A percentile compares a stretch with the other conserved stretches of the same genome.
Conservation (phyloP, 2,888 invertebrate genomes). For the Mythimna ferrago region DNA sequence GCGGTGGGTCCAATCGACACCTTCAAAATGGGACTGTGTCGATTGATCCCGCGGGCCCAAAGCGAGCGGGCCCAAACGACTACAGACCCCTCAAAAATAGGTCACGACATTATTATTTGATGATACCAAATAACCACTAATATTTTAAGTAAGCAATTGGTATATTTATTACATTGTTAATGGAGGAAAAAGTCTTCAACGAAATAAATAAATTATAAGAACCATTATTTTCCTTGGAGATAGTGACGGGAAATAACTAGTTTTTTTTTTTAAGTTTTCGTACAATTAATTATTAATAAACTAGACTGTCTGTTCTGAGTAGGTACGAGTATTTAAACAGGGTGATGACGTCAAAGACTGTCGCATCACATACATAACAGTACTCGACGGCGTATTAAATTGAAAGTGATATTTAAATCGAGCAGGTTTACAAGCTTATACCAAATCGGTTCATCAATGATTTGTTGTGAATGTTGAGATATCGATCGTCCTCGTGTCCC, state of each 20-base stretch:
- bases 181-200: slow-evolving; percentile 9
- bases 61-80: no score
- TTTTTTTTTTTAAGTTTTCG: neutral
- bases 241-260: neutral
- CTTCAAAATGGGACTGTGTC: no score
- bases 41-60: no score
- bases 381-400: slow-evolving; percentile 8
- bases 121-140: slow-evolving; percentile 4
- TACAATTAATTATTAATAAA: slow-evolving; percentile 5
- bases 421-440: neutral
- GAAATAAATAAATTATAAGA: slow-evolving; percentile 16
- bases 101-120: neutral
- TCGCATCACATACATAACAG: slow-evolving; percentile 5
- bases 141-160: neutral
- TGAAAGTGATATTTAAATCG: slow-evolving; percentile 2
- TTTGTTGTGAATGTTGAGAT: slow-evolving; percentile 10
- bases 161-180: slow-evolving; percentile 5
- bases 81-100: no score
- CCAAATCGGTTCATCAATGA: slow-evolving; percentile 5
- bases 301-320: neutral
- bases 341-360: slow-evolving; percentile 14
- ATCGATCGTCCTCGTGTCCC: slow-evolving; percentile 1
- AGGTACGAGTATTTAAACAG: slow-evolving; percentile 1
- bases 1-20: no score
- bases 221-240: slow-evolving; percentile 22